phyloP scores from a whole-genome alignment of 2,888 invertebrate species.

The Crocallis elinguaria region DNA sequence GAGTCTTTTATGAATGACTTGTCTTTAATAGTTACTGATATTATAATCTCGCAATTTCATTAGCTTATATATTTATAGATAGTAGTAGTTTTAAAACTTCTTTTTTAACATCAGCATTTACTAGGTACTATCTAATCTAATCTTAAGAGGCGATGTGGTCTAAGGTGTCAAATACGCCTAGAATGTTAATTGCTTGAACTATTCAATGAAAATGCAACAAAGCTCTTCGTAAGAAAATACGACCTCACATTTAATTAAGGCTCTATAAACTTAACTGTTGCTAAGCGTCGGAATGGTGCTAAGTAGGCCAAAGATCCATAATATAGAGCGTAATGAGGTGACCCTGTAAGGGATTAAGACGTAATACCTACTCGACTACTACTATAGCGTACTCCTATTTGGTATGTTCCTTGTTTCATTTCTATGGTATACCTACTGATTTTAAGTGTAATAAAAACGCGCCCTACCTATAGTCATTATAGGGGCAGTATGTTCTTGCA shows the following conservation, averaged over 20 bases:
- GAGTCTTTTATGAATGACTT: too few species aligned
- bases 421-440: not conserved
- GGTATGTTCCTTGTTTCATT: not conserved
- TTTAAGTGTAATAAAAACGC: too few species aligned
- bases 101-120: too few species aligned
- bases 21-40: too few species aligned
- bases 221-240: conserved; percentile 1
- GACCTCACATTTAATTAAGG: conserved; percentile 5
- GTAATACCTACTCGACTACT: not conserved
- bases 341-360: conserved; percentile 14
- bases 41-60: too few species aligned
- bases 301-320: conserved; percentile 12
- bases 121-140: too few species aligned
- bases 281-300: conserved; percentile 5
- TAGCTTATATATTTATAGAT: too few species aligned
- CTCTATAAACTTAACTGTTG: conserved; percentile 16
- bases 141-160: too few species aligned
- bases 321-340: conserved; percentile 9
- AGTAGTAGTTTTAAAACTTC: too few species aligned
- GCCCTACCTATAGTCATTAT: too few species aligned
- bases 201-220: not conserved
- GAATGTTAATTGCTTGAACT: not conserved
- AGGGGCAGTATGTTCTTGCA: too few species aligned
- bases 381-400: not conserved
- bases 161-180: too few species aligned